phyloP scores from a whole-genome alignment of 2,888 invertebrate genomes.

The Athalia cordata region DNA sequence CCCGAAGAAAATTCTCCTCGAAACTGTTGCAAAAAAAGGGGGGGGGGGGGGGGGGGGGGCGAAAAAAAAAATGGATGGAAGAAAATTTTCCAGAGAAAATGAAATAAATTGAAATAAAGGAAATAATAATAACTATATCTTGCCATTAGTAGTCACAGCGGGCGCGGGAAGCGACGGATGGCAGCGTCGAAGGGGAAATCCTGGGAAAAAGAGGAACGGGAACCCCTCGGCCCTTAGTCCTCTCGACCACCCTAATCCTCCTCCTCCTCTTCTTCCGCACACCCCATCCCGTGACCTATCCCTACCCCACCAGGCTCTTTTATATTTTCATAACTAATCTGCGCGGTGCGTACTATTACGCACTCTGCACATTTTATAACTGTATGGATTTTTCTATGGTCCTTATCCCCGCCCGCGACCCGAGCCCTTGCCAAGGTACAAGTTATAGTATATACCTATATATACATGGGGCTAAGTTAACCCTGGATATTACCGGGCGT shows the following conservation, averaged over 20 bases:
- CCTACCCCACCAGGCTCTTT: conserved; percentile 55
- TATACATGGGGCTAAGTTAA: conserved; percentile 6
- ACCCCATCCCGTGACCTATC: conserved; percentile 48
- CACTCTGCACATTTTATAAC: conserved; percentile 80
- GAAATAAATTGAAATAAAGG: conserved; percentile 17
- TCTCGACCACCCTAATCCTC: conserved; percentile 61
- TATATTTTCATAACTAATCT: conserved; percentile 71
- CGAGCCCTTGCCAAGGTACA: conserved; percentile 47
- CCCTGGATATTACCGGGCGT: conserved; percentile 38
- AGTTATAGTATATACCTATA: conserved; percentile 2
- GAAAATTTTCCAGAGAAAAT: conserved; percentile 29
- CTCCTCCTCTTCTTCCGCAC: conserved; percentile 47
- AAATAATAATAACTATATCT: conserved; percentile 40
- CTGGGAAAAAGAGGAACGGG: conserved; percentile 62
- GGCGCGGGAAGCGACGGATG: conserved; percentile 42
- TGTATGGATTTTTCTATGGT: conserved; percentile 81
- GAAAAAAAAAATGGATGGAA: too few species aligned
- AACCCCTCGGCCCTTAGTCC: conserved; percentile 56
- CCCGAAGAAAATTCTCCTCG: conserved; percentile 24
- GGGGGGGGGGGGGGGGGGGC: too few species aligned
- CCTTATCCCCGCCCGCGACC: conserved; percentile 58
- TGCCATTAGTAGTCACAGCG: conserved; percentile 44
- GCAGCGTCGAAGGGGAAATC: conserved; percentile 54
- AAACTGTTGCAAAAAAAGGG: conserved; percentile 35
- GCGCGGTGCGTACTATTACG: conserved; percentile 66